Evolutionary conservation across 2,888 invertebrate species (phyloP), one percentile per base, ranked within the genome.

Genomic region (Drosophila nr. medialis): DNA sequence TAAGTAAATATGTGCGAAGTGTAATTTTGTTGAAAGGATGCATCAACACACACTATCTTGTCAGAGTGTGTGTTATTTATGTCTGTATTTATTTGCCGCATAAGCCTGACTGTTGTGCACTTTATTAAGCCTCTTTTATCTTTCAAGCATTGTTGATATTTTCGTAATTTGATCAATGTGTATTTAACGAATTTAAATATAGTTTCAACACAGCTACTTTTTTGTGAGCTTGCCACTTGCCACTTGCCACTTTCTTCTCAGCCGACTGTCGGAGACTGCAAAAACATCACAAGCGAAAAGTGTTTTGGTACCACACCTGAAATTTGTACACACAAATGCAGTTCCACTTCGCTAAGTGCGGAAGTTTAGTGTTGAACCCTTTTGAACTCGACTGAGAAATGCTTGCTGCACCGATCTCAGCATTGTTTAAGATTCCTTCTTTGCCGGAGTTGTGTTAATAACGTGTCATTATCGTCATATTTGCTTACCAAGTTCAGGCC

Each of bases 381-480:
- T 50, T 70, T 74, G 45, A 1, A 42, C 71, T 29, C 60, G 38
- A 71, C 63, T 68, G 55, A 38, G 75, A 69, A 72, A 62, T 30
- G 15, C 15, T 38, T 64, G 60, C 53, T 64, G 65, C 61, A 70
- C 62, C 68, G 73, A 78, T 87, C 86, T 65, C 78, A 90, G 77
- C 83, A 89, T 90, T 89, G 85, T 89, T 70, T 86, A 27, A 29
- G 29, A 64, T 65, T 71, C 74, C 62, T 61, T 55, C 62, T 32
- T 55, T 49, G 75, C 74, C 69, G 67, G 48, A 15, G n/a, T 32
- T 27, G 30, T 30, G 30, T 66, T 80, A 88, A 91, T 91, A 90
- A 90, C 91, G 79, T 90, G 85, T 91, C 86, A 92, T 91, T 90
- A 90, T 91, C 74, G 56, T 86, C 85, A 74, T 87, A 86, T 91